Evolutionary conservation across 2,113 vertebrate species (phyloP).

Genomic region (Mus pahari): DNA sequence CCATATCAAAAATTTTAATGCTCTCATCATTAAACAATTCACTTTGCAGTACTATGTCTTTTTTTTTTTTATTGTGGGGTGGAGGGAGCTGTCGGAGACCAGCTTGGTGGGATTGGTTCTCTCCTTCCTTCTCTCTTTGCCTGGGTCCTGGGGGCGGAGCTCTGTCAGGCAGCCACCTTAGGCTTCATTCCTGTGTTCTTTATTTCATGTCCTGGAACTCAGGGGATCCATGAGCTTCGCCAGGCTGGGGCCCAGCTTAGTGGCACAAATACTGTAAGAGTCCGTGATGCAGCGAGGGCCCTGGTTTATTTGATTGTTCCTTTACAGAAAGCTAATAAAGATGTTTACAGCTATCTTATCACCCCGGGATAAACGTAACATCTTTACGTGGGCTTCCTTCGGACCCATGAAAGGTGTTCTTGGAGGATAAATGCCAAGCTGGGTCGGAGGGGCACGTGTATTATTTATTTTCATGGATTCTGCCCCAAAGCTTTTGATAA

Average conservation of each 20-base stretch:
- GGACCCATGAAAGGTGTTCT: not conserved
- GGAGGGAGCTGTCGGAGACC: not conserved
- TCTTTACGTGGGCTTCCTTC: not conserved
- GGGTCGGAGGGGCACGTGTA: not conserved
- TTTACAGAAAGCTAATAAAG: not conserved
- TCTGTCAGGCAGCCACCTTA: not conserved
- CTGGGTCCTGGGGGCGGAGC: not conserved
- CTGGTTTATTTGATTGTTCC: not conserved
- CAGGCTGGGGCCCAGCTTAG: not conserved
- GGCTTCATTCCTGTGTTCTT: not conserved
- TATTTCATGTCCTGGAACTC: not conserved
- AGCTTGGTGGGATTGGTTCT: not conserved
- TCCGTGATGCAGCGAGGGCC: not conserved
- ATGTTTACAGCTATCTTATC: constrained; percentile 18
- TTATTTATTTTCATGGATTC: constrained; percentile 15
- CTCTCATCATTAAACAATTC: not conserved
- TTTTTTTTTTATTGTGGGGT: not conserved
- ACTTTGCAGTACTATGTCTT: not conserved
- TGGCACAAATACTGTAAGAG: not conserved
- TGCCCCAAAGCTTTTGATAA: not conserved
- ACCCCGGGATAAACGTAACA: not conserved
- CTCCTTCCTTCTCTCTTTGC: not conserved
- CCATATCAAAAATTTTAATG: not conserved
- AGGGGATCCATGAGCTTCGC: not conserved
- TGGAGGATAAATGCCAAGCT: constrained; percentile 14